Evolutionary conservation across 2,888 invertebrate genomes (phyloP), one percentile per base, ranked within the genome.

Genomic region (Abscondita cerata): DNA sequence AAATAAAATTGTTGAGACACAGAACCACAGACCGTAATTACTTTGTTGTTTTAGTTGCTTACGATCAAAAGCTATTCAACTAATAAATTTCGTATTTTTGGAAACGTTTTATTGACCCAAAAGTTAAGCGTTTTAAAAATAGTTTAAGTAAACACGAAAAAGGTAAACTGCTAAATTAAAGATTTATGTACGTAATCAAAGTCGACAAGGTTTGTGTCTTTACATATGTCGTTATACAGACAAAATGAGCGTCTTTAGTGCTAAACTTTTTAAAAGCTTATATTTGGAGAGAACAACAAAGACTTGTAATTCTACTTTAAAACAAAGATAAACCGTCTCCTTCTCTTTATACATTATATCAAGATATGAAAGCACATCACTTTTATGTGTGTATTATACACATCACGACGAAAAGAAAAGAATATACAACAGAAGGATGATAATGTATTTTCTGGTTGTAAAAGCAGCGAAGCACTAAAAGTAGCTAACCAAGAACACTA

Each of bases 401-500:
- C 11, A 36, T 20, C 33, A 33, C 12, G 36, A 19, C 46, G 12
- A n/a, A 18, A 40, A 20, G 36, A 44, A 46, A 50, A 36, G 34
- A 36, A 36, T 25, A 36, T 13, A 55, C 47, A 44, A 44, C 52
- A 47, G 46, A 25, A 60, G 6, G 57, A 60, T 60, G 60, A 60
- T 55, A 56, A 64, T 60, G 60, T 60, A 59, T 60, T 60, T 59
- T 59, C 60, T 52, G 48, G 38, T 47, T 48, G 53, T 64, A 64
- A 64, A 64, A 53, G 64, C 64, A 57, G 31, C 46, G 16, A 46
- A 56, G 50, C 53, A 60, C 60, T 60, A 64, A 62, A 60, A 64
- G 61, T 64, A 62, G 63, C 62, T 62, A 65, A 63, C 62, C 57
- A 64, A 64, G 59, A 61, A 58, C 64, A 62, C 62, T 66, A 68